Percentiles rank a stretch among this genome's conserved stretches.
phyloP scores from a whole-genome alignment of 2,113 vertebrate species.

The cat (Felis catus) region F.catus_Fca126_mat1.0 CM031421.1:55986001-55986500 shows the following conservation, averaged over 20 bases:
- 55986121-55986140: not conserved
- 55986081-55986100: not conserved
- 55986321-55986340: not conserved
- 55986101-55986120: not conserved
- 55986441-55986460: not conserved
- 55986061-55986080: not conserved
- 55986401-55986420: constrained; percentile 35
- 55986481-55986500: not conserved
- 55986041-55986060: not conserved
- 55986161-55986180: not conserved
- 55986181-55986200: not conserved
- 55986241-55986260: not conserved
- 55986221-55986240: not conserved
- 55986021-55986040: not conserved
- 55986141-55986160: not conserved
- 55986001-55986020: not conserved
- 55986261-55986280: not conserved
- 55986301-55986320: not conserved
- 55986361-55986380: not conserved
- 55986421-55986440: not conserved
- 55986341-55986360: not conserved
- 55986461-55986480: constrained; percentile 10
- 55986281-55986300: constrained; percentile 21
- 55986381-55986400: not conserved
- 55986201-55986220: not conserved